phyloP scores from a whole-genome alignment of 2,888 invertebrate species.

The Metacarcinus magister region DNA sequence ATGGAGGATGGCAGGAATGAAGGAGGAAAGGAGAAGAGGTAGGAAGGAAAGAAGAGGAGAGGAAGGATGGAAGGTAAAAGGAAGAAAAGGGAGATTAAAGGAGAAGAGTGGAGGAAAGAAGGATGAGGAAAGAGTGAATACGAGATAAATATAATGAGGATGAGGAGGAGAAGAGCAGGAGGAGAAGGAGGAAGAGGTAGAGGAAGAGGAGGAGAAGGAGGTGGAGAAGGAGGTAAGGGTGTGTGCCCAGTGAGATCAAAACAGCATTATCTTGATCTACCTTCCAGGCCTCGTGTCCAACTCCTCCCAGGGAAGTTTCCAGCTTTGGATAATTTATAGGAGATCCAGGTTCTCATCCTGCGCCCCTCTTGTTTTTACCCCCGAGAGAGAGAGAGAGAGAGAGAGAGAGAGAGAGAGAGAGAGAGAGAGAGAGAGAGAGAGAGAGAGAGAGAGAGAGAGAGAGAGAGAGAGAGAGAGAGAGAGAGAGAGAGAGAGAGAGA shows the following conservation, averaged over 20 bases:
- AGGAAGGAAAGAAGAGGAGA: not conserved
- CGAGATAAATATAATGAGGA: too few species aligned
- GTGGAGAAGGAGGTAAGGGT: not conserved
- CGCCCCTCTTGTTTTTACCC: not conserved
- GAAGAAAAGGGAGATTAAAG: not conserved
- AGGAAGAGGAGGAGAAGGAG: not conserved
- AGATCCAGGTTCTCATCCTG: not conserved
- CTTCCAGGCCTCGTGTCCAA: not conserved
- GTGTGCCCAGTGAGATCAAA: not conserved
- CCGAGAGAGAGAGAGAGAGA: constrained; percentile 26
- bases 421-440: constrained; percentile 48
- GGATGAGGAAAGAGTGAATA: not conserved
- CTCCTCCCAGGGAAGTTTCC: not conserved
- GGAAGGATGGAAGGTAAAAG: not conserved
- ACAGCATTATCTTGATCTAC: not conserved
- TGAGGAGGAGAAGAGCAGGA: not conserved
- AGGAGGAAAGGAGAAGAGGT: not conserved
- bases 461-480: constrained; percentile 36
- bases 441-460: constrained; percentile 47
- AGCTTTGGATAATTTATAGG: not conserved
- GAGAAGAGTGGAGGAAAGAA: not conserved
- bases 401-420: constrained; percentile 48
- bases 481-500: too few species aligned
- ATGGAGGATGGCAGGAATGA: not conserved
- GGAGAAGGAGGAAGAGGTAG: too few species aligned